phyloP scores from a whole-genome alignment of 2,888 invertebrate species.

The Cephus pygmeus region DNA sequence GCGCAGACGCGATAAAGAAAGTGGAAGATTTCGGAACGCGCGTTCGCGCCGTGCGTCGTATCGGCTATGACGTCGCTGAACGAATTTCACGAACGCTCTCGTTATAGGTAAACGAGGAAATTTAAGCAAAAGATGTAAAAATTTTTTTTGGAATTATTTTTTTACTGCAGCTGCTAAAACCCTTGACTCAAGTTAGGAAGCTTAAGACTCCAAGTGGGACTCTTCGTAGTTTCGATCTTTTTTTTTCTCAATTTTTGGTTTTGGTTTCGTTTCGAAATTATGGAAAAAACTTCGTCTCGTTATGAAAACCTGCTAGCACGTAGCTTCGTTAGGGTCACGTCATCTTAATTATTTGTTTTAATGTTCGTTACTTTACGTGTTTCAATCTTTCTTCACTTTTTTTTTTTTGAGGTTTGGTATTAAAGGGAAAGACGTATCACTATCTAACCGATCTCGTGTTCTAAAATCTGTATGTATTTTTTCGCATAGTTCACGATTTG shows the following conservation, averaged over 20 bases:
- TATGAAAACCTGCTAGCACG: neutral
- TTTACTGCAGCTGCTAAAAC: constrained; percentile 59
- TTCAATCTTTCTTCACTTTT: constrained; percentile 7
- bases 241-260: constrained; percentile 13
- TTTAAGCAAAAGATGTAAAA: neutral
- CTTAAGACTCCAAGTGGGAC: constrained; percentile 52
- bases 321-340: neutral
- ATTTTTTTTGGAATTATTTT: constrained; percentile 28
- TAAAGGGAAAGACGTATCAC: constrained; percentile 36
- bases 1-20: constrained; percentile 8
- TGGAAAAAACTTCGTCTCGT: neutral
- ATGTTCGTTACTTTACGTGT: neutral
- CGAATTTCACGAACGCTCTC: neutral
- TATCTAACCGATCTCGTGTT: constrained; percentile 15
- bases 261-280: neutral
- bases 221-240: constrained; percentile 25
- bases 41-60: neutral
- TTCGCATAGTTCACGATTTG: constrained; percentile 12
- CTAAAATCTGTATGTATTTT: constrained; percentile 9
- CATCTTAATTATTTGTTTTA: neutral
- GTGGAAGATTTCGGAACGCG: neutral
- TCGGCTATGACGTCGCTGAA: neutral
- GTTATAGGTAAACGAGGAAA: neutral
- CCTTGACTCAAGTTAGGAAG: constrained; percentile 65
- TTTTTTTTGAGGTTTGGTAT: constrained; percentile 21